Conservation (phyloP, 2,113 vertebrate genomes). For the Melanerpes formicivorus region DNA sequence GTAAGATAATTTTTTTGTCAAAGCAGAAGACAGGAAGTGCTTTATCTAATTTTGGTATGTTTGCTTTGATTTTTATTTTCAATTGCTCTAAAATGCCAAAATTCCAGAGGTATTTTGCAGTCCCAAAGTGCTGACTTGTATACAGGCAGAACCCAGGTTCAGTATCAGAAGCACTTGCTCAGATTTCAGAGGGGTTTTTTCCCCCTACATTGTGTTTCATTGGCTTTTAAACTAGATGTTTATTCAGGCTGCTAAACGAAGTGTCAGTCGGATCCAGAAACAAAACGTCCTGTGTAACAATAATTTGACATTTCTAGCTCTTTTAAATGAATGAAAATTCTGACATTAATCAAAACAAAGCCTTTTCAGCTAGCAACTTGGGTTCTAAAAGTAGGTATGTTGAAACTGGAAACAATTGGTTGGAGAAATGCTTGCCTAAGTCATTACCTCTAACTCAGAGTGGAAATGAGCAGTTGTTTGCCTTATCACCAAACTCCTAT, state of each 20-base stretch:
- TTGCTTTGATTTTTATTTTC: background rate
- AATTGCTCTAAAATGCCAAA: background rate
- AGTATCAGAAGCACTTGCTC: background rate
- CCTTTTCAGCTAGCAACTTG: background rate
- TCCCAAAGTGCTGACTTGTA: background rate
- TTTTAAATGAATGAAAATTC: background rate
- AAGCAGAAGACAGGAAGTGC: background rate
- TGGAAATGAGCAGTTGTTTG: background rate
- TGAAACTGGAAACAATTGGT: background rate
- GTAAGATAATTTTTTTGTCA: background rate
- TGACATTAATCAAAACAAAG: conserved; percentile 21
- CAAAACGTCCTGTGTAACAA: conserved; percentile 11
- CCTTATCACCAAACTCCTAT: background rate
- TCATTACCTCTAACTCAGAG: background rate
- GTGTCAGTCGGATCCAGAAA: conserved; percentile 8
- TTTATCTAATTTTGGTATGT: background rate
- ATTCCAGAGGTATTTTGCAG: background rate
- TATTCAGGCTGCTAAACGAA: background rate
- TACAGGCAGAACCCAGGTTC: background rate
- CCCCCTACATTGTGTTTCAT: background rate
- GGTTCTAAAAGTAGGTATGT: background rate
- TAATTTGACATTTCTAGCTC: conserved; percentile 14
- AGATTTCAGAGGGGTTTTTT: background rate
- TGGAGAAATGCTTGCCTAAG: background rate
- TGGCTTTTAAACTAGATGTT: background rate